A percentile compares a stretch with the other conserved stretches of the same genome.
These are phyloP conservation scores for Threskiornis aethiopicus DNA, from an alignment of 2,797 vertebrate species.

Conservation along the genomic window DNA sequence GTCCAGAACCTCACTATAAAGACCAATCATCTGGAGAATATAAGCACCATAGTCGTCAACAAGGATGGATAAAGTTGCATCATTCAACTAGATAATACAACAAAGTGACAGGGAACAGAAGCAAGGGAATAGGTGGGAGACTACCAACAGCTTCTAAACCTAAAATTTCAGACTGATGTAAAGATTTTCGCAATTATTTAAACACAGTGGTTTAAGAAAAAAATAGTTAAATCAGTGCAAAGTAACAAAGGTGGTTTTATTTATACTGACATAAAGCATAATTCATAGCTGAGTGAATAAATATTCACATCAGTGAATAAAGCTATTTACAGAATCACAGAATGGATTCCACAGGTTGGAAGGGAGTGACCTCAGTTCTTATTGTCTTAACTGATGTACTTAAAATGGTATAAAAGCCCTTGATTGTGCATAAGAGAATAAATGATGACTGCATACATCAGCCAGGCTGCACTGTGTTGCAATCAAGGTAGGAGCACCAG, in stretches of 20 bases:
- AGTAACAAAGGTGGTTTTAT: background rate
- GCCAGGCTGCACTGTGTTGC: background rate
- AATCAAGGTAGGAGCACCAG: background rate
- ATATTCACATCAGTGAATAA: background rate
- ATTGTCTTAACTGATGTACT: background rate
- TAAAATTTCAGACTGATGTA: background rate
- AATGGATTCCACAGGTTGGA: background rate
- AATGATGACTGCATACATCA: background rate
- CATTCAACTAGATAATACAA: background rate
- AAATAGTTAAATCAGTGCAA: background rate
- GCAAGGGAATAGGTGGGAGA: background rate
- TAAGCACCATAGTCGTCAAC: background rate
- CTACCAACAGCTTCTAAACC: background rate
- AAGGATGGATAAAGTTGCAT: background rate
- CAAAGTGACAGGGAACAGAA: background rate
- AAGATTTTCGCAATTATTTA: background rate
- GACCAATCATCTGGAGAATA: slow-evolving; percentile 82
- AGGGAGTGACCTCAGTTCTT: background rate
- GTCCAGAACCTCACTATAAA: slow-evolving; percentile 86
- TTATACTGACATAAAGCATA: background rate
- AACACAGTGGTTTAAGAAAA: background rate
- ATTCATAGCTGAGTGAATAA: background rate
- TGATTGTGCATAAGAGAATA: background rate
- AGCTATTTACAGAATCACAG: background rate
- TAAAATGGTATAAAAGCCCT: background rate